Evolutionary conservation across 2,113 vertebrate genomes (phyloP).

Genomic region (Nycticebus coucang): DNA sequence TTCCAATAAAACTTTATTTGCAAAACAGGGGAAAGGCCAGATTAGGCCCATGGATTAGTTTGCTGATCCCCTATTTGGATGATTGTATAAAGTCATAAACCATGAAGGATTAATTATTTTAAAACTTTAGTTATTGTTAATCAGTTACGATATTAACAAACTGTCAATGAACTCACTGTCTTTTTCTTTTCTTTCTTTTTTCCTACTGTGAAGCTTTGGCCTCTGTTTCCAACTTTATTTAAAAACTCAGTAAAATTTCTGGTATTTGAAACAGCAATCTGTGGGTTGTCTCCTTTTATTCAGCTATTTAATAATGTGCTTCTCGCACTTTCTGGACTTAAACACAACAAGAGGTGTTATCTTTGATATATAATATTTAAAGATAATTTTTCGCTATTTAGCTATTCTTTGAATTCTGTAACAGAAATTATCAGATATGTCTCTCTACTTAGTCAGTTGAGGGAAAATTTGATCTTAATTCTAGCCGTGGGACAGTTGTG

Average conservation of each 20-base stretch:
- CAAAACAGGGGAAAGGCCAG: background rate
- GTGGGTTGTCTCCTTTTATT: background rate
- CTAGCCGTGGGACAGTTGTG: background rate
- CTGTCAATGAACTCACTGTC: background rate
- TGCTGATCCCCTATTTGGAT: background rate
- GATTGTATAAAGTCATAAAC: background rate
- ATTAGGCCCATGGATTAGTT: background rate
- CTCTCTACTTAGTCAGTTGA: background rate
- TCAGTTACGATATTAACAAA: background rate
- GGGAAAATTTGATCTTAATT: background rate
- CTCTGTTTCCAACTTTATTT: background rate
- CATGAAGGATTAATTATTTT: background rate
- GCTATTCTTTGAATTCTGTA: background rate
- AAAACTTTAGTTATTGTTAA: background rate
- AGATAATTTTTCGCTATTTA: background rate
- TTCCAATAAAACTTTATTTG: background rate
- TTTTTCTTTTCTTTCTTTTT: background rate
- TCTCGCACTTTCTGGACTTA: background rate
- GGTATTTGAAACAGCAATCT: background rate
- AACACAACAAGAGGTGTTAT: background rate
- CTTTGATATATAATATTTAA: background rate
- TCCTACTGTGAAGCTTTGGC: background rate
- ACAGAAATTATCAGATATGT: background rate
- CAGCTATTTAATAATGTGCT: background rate
- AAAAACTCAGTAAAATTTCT: background rate